Percentiles rank a stretch among this genome's conserved stretches.
These are phyloP conservation scores for Drosophila recens DNA, from an alignment of 2,888 invertebrate species.

Conservation along the genomic window DNA sequence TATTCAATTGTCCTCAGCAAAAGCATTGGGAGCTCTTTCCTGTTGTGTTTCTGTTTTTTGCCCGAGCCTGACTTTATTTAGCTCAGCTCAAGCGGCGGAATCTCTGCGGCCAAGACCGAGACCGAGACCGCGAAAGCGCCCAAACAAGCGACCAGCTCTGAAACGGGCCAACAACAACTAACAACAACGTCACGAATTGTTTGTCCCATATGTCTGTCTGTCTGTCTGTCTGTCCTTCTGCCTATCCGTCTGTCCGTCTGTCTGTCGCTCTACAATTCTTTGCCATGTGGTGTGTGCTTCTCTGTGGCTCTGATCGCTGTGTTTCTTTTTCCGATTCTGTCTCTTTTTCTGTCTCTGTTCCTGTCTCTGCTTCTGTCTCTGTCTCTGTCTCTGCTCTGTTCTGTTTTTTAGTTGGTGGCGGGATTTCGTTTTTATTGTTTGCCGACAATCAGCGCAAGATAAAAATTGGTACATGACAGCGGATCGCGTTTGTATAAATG, in stretches of 20 bases:
- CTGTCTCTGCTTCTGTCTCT: constrained; percentile 24
- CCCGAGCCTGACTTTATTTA: constrained; percentile 56
- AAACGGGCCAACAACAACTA: constrained; percentile 50
- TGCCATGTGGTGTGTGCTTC: constrained; percentile 48
- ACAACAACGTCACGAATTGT: constrained; percentile 83
- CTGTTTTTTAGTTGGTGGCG: constrained; percentile 54
- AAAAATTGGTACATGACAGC: constrained; percentile 84
- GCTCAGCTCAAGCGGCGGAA: constrained; percentile 48
- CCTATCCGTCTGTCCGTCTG: constrained; percentile 33
- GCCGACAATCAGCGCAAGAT: constrained; percentile 83
- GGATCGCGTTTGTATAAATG: constrained; percentile 83
- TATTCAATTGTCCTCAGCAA: constrained; percentile 1
- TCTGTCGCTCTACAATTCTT: constrained; percentile 75
- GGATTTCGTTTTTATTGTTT: constrained; percentile 81
- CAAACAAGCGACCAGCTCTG: constrained; percentile 37
- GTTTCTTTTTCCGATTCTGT: constrained; percentile 10
- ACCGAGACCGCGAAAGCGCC: constrained; percentile 40
- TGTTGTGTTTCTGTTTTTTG: constrained; percentile 33
- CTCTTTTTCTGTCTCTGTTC: constrained; percentile 44
- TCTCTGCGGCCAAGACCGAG: constrained; percentile 33
- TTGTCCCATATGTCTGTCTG: constrained; percentile 60
- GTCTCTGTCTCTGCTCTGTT: constrained; percentile 6
- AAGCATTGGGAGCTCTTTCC: constrained; percentile 9
- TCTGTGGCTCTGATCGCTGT: constrained; percentile 11
- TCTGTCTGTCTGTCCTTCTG: constrained; percentile 15